Percentiles rank a stretch among this genome's conserved stretches.
Evolutionary conservation across 1,140 invertebrate species (phyloP).

Genomic region (Druon quercuslanigerum): DNA sequence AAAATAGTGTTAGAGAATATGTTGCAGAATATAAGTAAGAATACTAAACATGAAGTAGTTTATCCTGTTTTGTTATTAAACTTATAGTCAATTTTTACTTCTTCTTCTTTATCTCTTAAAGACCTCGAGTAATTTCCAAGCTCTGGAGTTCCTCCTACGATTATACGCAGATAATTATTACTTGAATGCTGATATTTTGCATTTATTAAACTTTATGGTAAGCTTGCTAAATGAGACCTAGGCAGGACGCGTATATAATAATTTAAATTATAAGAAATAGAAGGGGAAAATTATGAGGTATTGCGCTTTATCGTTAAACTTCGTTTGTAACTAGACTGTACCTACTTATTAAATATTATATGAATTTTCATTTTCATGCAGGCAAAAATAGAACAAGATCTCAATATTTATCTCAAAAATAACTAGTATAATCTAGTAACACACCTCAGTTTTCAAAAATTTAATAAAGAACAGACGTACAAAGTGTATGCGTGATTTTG

Average conservation of each 20-base stretch:
- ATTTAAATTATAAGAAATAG: slow-evolving; percentile 4
- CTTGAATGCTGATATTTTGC: slow-evolving; percentile 3
- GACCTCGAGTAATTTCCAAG: neutral
- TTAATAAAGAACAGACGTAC: neutral
- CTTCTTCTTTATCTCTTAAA: neutral
- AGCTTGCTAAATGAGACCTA: no score
- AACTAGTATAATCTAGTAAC: neutral
- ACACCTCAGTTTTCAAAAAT: neutral
- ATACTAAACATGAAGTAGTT: neutral
- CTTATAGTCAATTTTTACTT: slow-evolving; percentile 11
- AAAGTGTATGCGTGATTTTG: no score
- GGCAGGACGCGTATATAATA: neutral
- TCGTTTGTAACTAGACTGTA: slow-evolving; percentile 28
- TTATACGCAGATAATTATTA: slow-evolving; percentile 6
- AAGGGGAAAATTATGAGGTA: neutral
- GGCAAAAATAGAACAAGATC: slow-evolving; percentile 6
- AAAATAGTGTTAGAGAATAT: neutral
- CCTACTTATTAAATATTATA: neutral
- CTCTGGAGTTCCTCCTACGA: neutral
- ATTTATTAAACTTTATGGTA: slow-evolving; percentile 9
- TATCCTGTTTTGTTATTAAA: neutral
- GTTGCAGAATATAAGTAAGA: neutral
- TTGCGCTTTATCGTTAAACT: slow-evolving; percentile 13
- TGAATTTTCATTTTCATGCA: slow-evolving; percentile 15
- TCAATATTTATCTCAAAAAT: slow-evolving; percentile 6